Evolutionary conservation across 2,113 vertebrate genomes (phyloP).

Genomic region (Telmatochromis sp.): DNA sequence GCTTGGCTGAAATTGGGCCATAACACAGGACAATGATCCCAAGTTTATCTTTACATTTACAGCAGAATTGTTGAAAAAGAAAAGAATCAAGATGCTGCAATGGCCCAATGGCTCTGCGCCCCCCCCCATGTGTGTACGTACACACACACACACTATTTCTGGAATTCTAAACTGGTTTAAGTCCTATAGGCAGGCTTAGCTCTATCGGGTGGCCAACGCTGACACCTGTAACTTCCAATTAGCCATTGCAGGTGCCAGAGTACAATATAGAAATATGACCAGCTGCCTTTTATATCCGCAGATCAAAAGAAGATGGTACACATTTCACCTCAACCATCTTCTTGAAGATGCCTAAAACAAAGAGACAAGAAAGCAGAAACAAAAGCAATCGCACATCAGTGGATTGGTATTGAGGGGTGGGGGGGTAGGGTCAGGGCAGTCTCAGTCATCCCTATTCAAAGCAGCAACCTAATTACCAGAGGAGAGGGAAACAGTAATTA

Average conservation of each 20-base stretch:
- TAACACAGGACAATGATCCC: neutral
- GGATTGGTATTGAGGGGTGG: neutral
- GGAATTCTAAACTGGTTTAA: neutral
- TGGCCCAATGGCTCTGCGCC: rapidly evolving
- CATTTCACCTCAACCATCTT: neutral
- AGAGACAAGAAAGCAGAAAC: neutral
- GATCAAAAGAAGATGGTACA: neutral
- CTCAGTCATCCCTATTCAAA: conserved; percentile 88
- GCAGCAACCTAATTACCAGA: conserved; percentile 96
- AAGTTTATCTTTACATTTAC: neutral
- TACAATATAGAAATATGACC: neutral
- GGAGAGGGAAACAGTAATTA: conserved; percentile 98
- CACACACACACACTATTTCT: neutral
- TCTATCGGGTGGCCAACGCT: neutral
- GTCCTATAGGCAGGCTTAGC: neutral
- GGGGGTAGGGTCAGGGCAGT: conserved; percentile 78
- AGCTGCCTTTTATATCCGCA: neutral
- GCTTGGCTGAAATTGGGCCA: neutral
- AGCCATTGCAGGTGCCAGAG: neutral
- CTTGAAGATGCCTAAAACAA: neutral
- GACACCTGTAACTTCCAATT: neutral
- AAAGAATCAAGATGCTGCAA: neutral
- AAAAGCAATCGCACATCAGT: neutral
- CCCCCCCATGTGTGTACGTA: rapidly evolving
- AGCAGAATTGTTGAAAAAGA: neutral